Conservation (phyloP, 2,797 vertebrate species). For the Eospalax fontanierii region DNA sequence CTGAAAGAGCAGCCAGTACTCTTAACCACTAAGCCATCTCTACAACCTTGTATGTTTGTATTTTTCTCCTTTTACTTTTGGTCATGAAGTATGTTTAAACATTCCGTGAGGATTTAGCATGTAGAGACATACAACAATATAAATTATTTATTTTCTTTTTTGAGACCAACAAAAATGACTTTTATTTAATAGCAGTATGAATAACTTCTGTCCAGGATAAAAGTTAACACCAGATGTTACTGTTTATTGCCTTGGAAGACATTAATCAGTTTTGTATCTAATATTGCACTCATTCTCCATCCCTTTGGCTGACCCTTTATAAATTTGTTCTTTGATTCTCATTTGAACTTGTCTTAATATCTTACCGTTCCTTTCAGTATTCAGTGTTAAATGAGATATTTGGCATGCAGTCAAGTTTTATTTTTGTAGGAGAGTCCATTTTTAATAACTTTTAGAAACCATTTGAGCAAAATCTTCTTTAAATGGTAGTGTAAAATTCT, state of each 20-base stretch:
- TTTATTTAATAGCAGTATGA: constrained; percentile 8
- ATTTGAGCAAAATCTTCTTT: constrained; percentile 15
- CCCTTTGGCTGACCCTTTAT: neutral
- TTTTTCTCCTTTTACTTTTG: neutral
- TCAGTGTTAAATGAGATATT: neutral
- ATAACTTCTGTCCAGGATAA: constrained; percentile 12
- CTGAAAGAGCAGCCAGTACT: too few relatives aligned
- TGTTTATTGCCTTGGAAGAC: constrained; percentile 7
- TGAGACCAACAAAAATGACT: neutral
- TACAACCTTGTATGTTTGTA: too few relatives aligned
- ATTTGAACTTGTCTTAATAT: constrained; percentile 10
- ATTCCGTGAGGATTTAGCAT: neutral
- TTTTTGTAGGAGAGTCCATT: neutral
- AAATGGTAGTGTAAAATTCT: neutral
- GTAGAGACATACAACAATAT: neutral
- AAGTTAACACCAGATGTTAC: constrained; percentile 16
- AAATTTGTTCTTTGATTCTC: neutral
- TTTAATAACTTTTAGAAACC: constrained; percentile 7
- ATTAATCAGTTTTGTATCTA: constrained; percentile 5
- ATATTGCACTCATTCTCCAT: neutral
- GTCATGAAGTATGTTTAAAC: neutral
- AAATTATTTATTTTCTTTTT: neutral
- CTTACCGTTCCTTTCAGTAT: neutral
- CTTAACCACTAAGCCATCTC: too few relatives aligned
- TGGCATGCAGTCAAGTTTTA: constrained; percentile 21